A percentile compares a stretch with the other conserved stretches of the same genome.
These are phyloP conservation scores for Craterocephalus amniculus DNA, from an alignment of 2,797 vertebrate genomes.

Conservation along the genomic window DNA sequence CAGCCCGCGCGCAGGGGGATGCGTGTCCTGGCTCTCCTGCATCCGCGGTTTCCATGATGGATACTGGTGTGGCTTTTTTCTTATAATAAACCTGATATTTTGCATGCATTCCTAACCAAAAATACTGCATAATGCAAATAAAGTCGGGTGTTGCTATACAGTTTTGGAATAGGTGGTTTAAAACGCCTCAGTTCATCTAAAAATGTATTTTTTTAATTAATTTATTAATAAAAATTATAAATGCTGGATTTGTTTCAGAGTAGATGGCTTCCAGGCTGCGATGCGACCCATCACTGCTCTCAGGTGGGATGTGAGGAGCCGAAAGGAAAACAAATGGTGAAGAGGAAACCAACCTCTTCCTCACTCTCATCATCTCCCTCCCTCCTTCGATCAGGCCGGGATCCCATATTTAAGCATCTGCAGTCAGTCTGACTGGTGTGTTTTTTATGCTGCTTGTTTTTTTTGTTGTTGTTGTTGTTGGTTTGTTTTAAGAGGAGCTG, in stretches of 20 bases:
- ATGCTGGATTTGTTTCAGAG: conserved; percentile 55
- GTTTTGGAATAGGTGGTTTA: accelerated
- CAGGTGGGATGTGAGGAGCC: conserved; percentile 28
- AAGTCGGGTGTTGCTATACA: neutral
- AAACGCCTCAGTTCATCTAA: no score
- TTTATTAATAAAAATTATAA: neutral
- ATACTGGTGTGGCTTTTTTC: conserved; percentile 45
- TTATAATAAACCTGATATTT: neutral
- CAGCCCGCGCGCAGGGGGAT: conserved; percentile 16
- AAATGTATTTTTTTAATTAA: neutral
- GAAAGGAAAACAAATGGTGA: conserved; percentile 28
- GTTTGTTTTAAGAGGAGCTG: conserved; percentile 23
- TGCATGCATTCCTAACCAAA: accelerated
- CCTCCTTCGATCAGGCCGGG: neutral
- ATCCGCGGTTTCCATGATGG: conserved; percentile 48
- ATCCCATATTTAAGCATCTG: neutral
- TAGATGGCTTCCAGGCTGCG: conserved; percentile 20
- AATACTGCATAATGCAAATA: neutral
- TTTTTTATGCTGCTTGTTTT: conserved; percentile 14
- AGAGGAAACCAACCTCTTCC: conserved; percentile 34
- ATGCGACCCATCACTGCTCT: conserved; percentile 28
- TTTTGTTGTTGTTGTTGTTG: no score
- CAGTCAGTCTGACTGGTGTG: conserved; percentile 8
- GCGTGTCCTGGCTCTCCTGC: conserved; percentile 38
- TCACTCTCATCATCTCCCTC: conserved; percentile 1